Evolutionary conservation across 2,888 invertebrate species (phyloP), one percentile per base, ranked within the genome.

Genomic region (Microctonus hyperodae): DNA sequence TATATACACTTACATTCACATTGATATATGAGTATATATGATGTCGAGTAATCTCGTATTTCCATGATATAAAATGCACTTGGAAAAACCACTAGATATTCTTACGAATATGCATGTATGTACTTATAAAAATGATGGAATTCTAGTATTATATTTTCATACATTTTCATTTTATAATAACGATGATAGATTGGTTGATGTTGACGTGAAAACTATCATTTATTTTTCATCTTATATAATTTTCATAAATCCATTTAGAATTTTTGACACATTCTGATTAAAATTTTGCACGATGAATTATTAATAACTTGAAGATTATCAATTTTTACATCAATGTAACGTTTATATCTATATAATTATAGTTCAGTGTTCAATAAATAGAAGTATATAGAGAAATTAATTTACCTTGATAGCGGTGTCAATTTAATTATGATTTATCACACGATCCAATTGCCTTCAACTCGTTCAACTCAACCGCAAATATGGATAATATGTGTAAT

Each of bases 401-500:
- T 44, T 16, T 22, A 51, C 61, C 20, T 31, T 61, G 13, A 50
- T 50, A 31, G 35, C 80, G 90, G 89, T 73, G 90, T 89, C 78
- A 89, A 89, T 79, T 90, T 90, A 74, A 89, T 88, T 75, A 90
- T 90, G 79, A 72, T 70, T 65, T 68, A 70, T 70, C 58, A 66
- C 64, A 68, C 58, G 40, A 48, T 44, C 62, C 62, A 53, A 69
- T 57, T 56, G 61, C 44, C 31, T 56, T 44, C 48, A 23, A 67
- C 55, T 57, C 64, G 60, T 53, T 56, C 60, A 60, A 53, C n/a
- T 72, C 67, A 63, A 61, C 65, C 68, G 58, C 55, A 44, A 58
- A 55, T 65, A 63, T 44, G 56, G 64, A 72, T 67, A 72, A 69
- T 65, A 65, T 65, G 69, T 70, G 69, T 70, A 67, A 72, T 72